phyloP scores from a whole-genome alignment of 2,113 vertebrate species.

The Electrona antarctica region DNA sequence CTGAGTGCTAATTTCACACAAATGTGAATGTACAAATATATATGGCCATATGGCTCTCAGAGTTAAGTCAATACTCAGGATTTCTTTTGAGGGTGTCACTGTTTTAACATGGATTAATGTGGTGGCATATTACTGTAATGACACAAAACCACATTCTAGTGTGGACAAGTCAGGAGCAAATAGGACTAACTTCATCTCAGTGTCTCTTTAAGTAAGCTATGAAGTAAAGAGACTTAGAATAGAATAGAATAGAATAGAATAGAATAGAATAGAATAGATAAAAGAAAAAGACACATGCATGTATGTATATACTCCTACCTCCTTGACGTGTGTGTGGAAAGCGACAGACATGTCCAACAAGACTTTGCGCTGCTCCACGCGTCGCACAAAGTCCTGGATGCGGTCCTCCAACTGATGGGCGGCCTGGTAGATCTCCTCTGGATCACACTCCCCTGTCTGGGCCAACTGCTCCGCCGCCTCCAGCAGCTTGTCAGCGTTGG shows the following conservation, averaged over 20 bases:
- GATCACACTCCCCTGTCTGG: constrained; percentile 97
- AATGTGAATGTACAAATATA: no score
- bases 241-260: neutral
- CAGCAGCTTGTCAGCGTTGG: constrained; percentile 95
- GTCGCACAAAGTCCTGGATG: constrained; percentile 97
- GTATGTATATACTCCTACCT: constrained; percentile 77
- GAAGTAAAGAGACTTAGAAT: neutral
- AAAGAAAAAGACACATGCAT: neutral
- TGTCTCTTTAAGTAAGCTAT: neutral
- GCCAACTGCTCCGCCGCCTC: constrained; percentile 97
- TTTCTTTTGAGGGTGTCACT: neutral
- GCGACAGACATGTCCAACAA: constrained; percentile 98
- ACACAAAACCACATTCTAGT: neutral
- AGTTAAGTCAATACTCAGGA: no score
- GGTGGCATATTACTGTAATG: neutral
- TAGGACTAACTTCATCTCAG: neutral
- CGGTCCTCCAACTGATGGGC: constrained; percentile 96
- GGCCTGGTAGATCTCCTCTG: constrained; percentile 97
- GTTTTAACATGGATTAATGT: neutral
- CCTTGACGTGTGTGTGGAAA: constrained; percentile 97
- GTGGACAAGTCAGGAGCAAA: neutral
- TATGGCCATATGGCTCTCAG: no score
- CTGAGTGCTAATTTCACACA: no score
- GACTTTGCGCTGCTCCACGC: constrained; percentile 96
- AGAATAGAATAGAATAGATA: neutral